Evolutionary conservation across 2,113 vertebrate genomes (phyloP).

Genomic region (Scartelaos histophorus): DNA sequence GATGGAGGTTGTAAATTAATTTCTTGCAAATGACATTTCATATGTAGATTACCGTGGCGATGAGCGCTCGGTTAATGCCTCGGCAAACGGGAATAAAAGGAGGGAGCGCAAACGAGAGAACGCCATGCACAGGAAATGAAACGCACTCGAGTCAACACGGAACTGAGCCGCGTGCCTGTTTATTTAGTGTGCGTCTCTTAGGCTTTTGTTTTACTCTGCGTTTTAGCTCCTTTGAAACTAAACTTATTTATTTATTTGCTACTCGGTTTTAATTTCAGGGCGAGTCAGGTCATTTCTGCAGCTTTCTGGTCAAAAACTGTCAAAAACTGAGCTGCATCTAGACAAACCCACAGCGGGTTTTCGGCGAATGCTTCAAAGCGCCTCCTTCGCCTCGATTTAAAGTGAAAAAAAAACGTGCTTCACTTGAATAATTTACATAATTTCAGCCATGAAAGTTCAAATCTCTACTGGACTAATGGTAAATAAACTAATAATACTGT

Average conservation of each 20-base stretch:
- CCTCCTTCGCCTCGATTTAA: too few relatives aligned
- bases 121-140: constrained; percentile 20
- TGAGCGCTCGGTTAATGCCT: constrained; percentile 73
- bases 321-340: too few relatives aligned
- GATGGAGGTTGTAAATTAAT: constrained; percentile 78
- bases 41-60: constrained; percentile 76
- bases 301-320: too few relatives aligned
- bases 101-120: constrained; percentile 31
- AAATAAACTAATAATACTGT: too few relatives aligned
- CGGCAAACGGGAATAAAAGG: constrained; percentile 56
- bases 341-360: too few relatives aligned
- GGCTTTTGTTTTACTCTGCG: neutral
- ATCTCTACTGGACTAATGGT: too few relatives aligned
- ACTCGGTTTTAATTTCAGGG: neutral
- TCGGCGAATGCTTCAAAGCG: too few relatives aligned
- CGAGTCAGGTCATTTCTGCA: too few relatives aligned
- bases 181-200: neutral
- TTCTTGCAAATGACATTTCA: constrained; percentile 78
- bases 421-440: too few relatives aligned
- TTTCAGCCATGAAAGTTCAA: too few relatives aligned
- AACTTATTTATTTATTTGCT: neutral
- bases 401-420: too few relatives aligned
- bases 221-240: neutral
- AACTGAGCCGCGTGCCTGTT: neutral
- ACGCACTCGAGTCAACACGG: constrained; percentile 6